A percentile compares a stretch with the other conserved stretches of the same genome.
These are phyloP conservation scores for Calephelis virginiensis DNA, from an alignment of 1,140 invertebrate genomes.

Conservation along the genomic window DNA sequence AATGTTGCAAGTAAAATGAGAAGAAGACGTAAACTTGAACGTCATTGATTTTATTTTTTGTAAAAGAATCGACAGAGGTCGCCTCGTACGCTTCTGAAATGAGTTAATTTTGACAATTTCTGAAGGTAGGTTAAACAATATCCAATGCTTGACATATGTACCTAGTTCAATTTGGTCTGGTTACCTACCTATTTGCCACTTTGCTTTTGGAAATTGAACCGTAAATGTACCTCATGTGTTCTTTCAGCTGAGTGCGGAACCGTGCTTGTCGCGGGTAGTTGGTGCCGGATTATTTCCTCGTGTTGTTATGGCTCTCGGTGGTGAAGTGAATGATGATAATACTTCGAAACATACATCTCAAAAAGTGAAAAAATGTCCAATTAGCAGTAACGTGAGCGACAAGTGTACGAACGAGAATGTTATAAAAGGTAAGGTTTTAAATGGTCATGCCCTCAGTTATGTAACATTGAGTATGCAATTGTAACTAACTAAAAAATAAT, in stretches of 20 bases:
- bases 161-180: slow-evolving; percentile 35
- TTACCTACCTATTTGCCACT: slow-evolving; percentile 40
- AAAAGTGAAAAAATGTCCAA: slow-evolving; percentile 76
- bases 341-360: slow-evolving; percentile 65
- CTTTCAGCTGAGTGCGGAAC: slow-evolving; percentile 71
- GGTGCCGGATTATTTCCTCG: slow-evolving; percentile 72
- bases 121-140: slow-evolving; percentile 19
- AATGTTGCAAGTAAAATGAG: not conserved
- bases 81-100: not conserved
- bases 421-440: slow-evolving; percentile 72
- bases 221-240: slow-evolving; percentile 76
- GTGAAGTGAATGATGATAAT: slow-evolving; percentile 78
- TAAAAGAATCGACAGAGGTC: slow-evolving; percentile 34
- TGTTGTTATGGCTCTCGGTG: slow-evolving; percentile 79
- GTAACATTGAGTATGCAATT: slow-evolving; percentile 65
- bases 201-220: slow-evolving; percentile 66
- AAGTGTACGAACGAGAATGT: slow-evolving; percentile 62
- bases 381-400: slow-evolving; percentile 60
- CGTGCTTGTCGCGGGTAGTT: slow-evolving; percentile 74
- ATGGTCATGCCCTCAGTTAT: slow-evolving; percentile 72
- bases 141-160: not conserved
- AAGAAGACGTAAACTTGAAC: slow-evolving; percentile 19
- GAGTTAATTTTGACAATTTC: not conserved
- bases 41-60: slow-evolving; percentile 40
- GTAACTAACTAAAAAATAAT: slow-evolving; percentile 34